Conservation (phyloP, 2,113 vertebrate genomes). For the Neolamprologus devosi region DNA sequence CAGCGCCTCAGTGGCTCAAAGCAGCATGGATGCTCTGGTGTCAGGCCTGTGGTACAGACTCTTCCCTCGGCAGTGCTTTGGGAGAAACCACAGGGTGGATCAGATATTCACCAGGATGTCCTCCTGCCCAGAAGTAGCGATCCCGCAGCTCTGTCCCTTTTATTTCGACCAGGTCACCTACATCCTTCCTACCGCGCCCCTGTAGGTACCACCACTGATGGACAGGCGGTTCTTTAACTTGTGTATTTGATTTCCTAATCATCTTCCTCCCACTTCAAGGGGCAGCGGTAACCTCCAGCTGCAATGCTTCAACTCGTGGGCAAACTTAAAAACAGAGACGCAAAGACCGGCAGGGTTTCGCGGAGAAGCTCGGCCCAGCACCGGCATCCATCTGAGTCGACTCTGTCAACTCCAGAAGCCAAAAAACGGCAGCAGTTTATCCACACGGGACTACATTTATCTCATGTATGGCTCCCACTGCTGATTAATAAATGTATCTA, state of each 20-base stretch:
- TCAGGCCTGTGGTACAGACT: background rate
- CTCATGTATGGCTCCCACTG: background rate
- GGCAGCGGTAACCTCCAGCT: background rate
- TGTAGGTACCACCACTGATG: background rate
- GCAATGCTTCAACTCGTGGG: conserved; percentile 19
- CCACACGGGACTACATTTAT: background rate
- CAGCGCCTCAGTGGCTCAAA: background rate
- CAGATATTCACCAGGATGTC: background rate
- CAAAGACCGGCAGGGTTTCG: background rate
- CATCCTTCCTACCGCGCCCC: background rate
- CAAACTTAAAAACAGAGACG: background rate
- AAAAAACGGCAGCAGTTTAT: background rate
- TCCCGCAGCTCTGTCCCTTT: background rate
- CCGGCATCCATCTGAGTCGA: background rate
- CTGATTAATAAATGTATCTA: background rate
- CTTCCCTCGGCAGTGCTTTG: background rate
- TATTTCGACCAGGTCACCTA: conserved; percentile 33
- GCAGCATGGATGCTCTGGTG: background rate
- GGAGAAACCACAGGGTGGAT: background rate
- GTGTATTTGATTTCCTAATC: background rate
- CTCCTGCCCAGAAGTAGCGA: background rate
- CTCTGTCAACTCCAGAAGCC: background rate
- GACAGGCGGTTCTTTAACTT: background rate
- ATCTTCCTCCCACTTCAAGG: conserved; percentile 9
- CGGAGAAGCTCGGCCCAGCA: background rate